These are phyloP conservation scores for Dryas iulia DNA, from an alignment of 1,140 invertebrate genomes.

Conservation along the genomic window DNA sequence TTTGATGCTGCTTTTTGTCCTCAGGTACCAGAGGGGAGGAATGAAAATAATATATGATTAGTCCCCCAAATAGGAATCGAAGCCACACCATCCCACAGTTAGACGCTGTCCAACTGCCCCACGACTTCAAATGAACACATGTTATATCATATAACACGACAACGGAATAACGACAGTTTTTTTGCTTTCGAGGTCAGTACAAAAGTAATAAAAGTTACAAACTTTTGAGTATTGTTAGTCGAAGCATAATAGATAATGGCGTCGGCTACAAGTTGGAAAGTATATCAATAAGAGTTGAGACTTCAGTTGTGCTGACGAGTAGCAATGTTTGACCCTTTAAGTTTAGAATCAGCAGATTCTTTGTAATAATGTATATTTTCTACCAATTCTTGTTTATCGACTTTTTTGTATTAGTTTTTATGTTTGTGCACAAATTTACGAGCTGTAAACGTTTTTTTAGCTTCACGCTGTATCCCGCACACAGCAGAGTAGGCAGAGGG, in stretches of 20 bases:
- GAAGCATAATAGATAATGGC: slow-evolving; percentile 4
- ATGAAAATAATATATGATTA: no score
- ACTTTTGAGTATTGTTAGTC: slow-evolving; percentile 9
- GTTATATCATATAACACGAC: no score
- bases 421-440: no score
- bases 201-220: slow-evolving; percentile 9
- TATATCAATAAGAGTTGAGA: slow-evolving; percentile 13
- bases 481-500: no score
- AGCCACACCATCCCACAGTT: no score
- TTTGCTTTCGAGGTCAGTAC: slow-evolving; percentile 1
- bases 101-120: no score
- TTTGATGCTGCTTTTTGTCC: no score
- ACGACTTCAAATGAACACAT: no score
- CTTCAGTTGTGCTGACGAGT: background rate
- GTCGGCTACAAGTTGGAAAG: slow-evolving; percentile 6
- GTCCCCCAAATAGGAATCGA: no score
- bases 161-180: background rate
- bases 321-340: slow-evolving; percentile 5
- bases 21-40: no score
- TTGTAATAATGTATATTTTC: background rate
- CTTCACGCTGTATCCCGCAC: no score
- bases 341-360: background rate
- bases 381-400: background rate
- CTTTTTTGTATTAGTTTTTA: background rate
- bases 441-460: no score